Evolutionary conservation across 1,140 invertebrate genomes (phyloP), one percentile per base, ranked within the genome.

Genomic region (Arion vulgaris): DNA sequence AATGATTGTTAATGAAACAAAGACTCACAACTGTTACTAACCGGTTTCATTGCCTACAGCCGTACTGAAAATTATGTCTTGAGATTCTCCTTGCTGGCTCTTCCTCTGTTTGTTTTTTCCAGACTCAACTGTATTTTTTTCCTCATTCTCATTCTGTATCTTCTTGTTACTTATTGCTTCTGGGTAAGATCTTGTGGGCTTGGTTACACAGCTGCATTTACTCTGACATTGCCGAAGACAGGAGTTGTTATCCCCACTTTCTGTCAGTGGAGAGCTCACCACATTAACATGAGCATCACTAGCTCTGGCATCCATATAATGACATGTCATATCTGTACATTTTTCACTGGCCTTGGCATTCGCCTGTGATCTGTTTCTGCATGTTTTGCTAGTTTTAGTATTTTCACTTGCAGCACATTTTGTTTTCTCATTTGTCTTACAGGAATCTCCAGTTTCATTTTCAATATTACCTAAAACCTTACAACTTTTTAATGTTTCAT

Each of bases 301-400:
- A 38, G 51, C 76, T 66, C 57, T 62, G 2, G 51, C 53, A 26
- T 79, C 76, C 57, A 79, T 66, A 17, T 68, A 17, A 57, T 62
- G 76, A 4, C 39, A 15, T 36, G 19, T 79, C 57, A 62, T 79
- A 38, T 79, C 76, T 66, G 76, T 79, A 36, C 57, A 79, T 41
- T 68, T 79, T 68, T 66, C 57, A 41, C 76, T 79, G 15, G 76
- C 76, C 34, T 45, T 66, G 26, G 38, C 57, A 15, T 41, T 76
- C 32, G 45, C 51, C 23, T 76, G 74, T 4, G 74, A 72, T 72
- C 36, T 72, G 41, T 23, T 72, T 72, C 36, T 72, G 41, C 38
- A 15, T 41, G 71, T 1, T 41, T 23, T 41, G 36, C 28, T 39
- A 13, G 9, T 38, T 72, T 11, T 26, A 41, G 41, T 41, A n/a